phyloP scores from a whole-genome alignment of 2,888 invertebrate genomes.

The Drosophila incognita region DNA sequence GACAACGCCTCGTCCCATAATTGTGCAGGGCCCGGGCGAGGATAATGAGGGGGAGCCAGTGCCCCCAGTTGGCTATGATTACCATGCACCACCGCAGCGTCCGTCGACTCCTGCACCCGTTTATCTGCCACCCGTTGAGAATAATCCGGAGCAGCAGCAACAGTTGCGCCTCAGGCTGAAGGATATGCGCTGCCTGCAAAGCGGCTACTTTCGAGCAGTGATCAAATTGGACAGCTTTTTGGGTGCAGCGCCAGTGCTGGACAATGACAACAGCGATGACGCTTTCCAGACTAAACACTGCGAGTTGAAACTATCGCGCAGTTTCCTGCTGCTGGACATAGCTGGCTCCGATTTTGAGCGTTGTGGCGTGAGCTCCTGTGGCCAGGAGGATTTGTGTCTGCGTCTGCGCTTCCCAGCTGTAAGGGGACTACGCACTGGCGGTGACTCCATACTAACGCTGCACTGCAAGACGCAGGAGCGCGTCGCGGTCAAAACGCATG shows the following conservation, averaged over 20 bases:
- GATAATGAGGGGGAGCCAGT: conserved; percentile 38
- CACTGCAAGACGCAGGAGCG: conserved; percentile 87
- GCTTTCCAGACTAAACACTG: conserved; percentile 71
- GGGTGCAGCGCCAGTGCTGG: conserved; percentile 83
- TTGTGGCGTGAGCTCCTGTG: conserved; percentile 86
- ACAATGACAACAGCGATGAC: conserved; percentile 79
- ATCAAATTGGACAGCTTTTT: conserved; percentile 84
- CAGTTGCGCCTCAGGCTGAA: conserved; percentile 79
- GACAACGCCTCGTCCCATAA: conserved; percentile 66
- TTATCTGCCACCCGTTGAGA: conserved; percentile 63
- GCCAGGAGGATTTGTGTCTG: conserved; percentile 86
- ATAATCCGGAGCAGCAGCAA: conserved; percentile 16
- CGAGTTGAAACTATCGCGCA: conserved; percentile 78
- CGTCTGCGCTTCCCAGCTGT: conserved; percentile 86
- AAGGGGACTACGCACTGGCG: conserved; percentile 86
- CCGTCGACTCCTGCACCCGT: conserved; percentile 72
- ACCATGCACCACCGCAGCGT: conserved; percentile 63
- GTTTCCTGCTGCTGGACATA: conserved; percentile 85
- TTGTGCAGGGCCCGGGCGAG: conserved; percentile 73
- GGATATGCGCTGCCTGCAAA: conserved; percentile 83
- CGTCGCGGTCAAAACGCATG: conserved; percentile 86
- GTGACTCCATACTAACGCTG: conserved; percentile 86
- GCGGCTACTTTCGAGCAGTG: conserved; percentile 84
- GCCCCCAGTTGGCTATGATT: conserved; percentile 71
- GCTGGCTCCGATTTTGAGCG: conserved; percentile 85